These are phyloP conservation scores for Agrilus biguttatus DNA, from an alignment of 2,888 invertebrate species.

Conservation along the genomic window DNA sequence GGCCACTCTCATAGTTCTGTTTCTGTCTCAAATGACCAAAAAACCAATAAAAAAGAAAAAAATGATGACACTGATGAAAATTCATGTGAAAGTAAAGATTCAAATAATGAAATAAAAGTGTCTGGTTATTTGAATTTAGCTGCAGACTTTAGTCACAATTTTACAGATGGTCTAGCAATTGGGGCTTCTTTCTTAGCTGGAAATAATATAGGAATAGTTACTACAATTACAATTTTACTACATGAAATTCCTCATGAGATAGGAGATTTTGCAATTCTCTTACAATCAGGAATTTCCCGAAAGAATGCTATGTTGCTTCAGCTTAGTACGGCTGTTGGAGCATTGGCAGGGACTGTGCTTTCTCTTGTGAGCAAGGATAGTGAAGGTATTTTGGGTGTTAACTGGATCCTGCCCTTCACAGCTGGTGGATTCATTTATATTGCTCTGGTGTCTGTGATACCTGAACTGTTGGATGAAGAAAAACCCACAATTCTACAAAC, in stretches of 20 bases:
- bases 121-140: constrained; percentile 93
- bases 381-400: constrained; percentile 52
- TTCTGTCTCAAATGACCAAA: constrained; percentile 15
- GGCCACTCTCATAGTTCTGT: constrained; percentile 50
- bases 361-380: constrained; percentile 72
- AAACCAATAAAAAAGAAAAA: constrained; percentile 17
- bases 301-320: constrained; percentile 92
- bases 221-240: constrained; percentile 88
- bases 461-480: constrained; percentile 86
- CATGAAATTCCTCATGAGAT: constrained; percentile 99
- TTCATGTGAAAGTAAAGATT: constrained; percentile 29
- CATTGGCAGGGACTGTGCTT: constrained; percentile 80
- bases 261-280: constrained; percentile 96
- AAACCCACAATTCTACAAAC: constrained; percentile 66
- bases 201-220: constrained; percentile 70
- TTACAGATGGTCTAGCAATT: constrained; percentile 97
- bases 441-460: constrained; percentile 96
- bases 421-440: constrained; percentile 99
- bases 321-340: constrained; percentile 87
- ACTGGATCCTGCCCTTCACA: constrained; percentile 92
- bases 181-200: constrained; percentile 95
- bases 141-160: constrained; percentile 97
- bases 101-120: constrained; percentile 49
- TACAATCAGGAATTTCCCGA: constrained; percentile 91
- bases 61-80: constrained; percentile 28